Evolutionary conservation across 1,140 invertebrate species (phyloP), one percentile per base, ranked within the genome.

Genomic region (Aphelinus atriplicis): DNA sequence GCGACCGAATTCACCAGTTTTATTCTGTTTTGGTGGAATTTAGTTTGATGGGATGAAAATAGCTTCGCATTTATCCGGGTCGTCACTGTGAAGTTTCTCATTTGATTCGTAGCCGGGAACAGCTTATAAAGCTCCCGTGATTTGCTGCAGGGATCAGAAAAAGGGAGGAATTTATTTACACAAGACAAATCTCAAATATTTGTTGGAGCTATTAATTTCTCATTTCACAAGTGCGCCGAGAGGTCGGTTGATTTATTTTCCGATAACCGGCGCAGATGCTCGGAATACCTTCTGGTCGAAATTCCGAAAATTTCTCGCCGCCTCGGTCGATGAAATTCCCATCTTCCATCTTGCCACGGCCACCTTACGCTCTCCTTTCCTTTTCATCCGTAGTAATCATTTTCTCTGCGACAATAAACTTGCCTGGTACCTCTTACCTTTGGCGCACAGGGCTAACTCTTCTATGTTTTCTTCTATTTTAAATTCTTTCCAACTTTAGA

Each of bases 271-370:
- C 68, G 57, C 56, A 51, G 42, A 70, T 70, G 57, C 68, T 43
- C 68, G 1, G 57, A 48, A 61, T 70, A 51, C 68, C 56, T 70
- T 60, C 48, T 45, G 68, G 47, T 61, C 57, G 68, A 61, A 61
- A 70, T 70, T 70, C 68, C 68, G 68, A 70, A 70, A 70, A 70
- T 70, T 70, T 50, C 57, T 61, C 68, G 48, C 68, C 68, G 51
- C 56, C 56, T 61, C 57, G 46, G 55, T 68, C 57, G 68, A 70
- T 70, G 68, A 70, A 70, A 70, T 70, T 61, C 68, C 68, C 68
- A 51, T 51, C 57, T 57, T 68, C 61, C 46, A 63, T 63, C 66
- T 70, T 51, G 46, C 57, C 48, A 70, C 57, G 57, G 26, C 60
- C 3, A 68, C 56, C 66, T 57, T 56, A 50, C 45, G 26, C 56